Evolutionary conservation across 2,888 invertebrate species (phyloP), one percentile per base, ranked within the genome.

Genomic region (Polyommatus icarus): DNA sequence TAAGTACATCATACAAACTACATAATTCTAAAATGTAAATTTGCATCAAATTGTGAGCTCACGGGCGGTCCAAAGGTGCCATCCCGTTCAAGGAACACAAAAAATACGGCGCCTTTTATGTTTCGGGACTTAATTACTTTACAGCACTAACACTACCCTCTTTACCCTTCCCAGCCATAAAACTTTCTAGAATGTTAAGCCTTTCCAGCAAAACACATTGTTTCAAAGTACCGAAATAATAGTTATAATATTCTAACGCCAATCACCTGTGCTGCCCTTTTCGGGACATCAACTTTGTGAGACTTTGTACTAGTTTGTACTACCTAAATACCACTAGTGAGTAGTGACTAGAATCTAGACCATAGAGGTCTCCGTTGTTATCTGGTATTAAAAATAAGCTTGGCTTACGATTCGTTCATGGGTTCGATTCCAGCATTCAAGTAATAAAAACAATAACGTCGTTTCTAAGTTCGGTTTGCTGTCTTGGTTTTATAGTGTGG

Each of bases 161-260:
- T 79, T 77, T 87, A 91, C 87, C 90, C 90, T 90, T 92, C 89
- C 85, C 85, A 82, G 87, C 83, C 87, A 88, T 93, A 92, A 91
- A 92, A 92, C 92, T 93, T 93, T 92, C 91, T 85, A 87, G 88
- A 88, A 85, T 88, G 88, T 89, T 89, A 85, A 85, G 85, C 79
- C 80, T 82, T 86, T 85, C 84, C 85, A 82, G 84, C 85, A 84
- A 82, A 83, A 82, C 84, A 83, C 82, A 80, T 79, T 77, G 81
- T 84, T 83, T 80, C 78, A 77, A 67, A 20, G 32, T 32, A 61
- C 24, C 24, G 20, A 61, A 61, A 61, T 24, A 61, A 61, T 24
- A 61, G 24, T 24, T 4, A 7, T 12, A 61, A 61, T 61, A 61
- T 61, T 61, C 12, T 54, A 54, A 54, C 18, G 54, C 54, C 54